These are phyloP conservation scores for Hypercompe scribonia DNA, from an alignment of 2,888 invertebrate genomes.

Conservation along the genomic window DNA sequence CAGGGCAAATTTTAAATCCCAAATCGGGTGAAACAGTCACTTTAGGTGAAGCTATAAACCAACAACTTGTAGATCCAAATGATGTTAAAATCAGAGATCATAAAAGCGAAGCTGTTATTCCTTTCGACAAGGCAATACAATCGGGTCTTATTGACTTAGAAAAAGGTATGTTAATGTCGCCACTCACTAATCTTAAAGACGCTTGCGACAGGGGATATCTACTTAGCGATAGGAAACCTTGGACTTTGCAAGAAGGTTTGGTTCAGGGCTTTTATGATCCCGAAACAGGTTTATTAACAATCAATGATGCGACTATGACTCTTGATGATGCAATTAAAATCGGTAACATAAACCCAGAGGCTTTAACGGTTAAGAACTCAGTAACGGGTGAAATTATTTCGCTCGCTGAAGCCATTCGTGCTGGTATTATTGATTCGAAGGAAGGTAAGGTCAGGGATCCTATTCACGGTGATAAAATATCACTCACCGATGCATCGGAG, in stretches of 20 bases:
- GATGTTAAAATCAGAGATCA: slow-evolving; percentile 92
- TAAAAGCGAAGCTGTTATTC: slow-evolving; percentile 88
- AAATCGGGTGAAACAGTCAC: slow-evolving; percentile 91
- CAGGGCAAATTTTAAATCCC: slow-evolving; percentile 92
- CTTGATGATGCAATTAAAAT: slow-evolving; percentile 91
- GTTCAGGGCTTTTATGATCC: slow-evolving; percentile 93
- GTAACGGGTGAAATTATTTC: slow-evolving; percentile 93
- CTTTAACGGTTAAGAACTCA: slow-evolving; percentile 93
- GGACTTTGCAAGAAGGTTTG: slow-evolving; percentile 93
- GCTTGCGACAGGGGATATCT: slow-evolving; percentile 94
- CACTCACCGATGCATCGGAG: slow-evolving; percentile 93
- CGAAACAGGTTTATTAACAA: slow-evolving; percentile 90
- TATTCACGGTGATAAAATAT: slow-evolving; percentile 90
- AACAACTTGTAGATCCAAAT: slow-evolving; percentile 90
- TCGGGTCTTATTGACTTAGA: slow-evolving; percentile 90
- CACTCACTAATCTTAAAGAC: slow-evolving; percentile 90
- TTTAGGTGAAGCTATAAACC: slow-evolving; percentile 91
- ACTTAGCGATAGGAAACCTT: slow-evolving; percentile 91
- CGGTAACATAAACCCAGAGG: slow-evolving; percentile 92
- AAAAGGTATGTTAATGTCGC: slow-evolving; percentile 89
- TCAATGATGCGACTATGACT: slow-evolving; percentile 90
- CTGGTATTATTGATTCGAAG: slow-evolving; percentile 92
- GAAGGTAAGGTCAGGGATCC: slow-evolving; percentile 93
- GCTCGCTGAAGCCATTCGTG: slow-evolving; percentile 91
- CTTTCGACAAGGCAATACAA: slow-evolving; percentile 90